Evolutionary conservation across 2,113 vertebrate genomes (phyloP), one percentile per base, ranked within the genome.

Genomic region (Notiomystis cincta): DNA sequence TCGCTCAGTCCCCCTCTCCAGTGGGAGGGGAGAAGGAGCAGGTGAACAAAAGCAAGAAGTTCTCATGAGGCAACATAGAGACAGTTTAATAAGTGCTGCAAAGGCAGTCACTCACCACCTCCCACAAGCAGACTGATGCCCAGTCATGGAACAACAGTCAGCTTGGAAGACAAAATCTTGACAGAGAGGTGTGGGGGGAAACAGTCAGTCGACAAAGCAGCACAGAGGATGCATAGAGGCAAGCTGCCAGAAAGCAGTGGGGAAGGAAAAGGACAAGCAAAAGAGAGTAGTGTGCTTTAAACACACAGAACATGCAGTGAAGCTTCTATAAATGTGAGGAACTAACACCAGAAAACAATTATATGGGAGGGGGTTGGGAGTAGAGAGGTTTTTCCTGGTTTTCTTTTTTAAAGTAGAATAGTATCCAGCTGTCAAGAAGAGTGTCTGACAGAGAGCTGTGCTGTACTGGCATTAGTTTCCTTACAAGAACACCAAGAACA

Each of bases 1-100:
- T 61, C 0, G 0, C 15, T 44, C 28, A 15, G 33, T 11, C 8
- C 11, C 11, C 10, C 37, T 56, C 37, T 42, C 10, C 25, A 37
- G 15, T 1, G 4, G 25, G 17, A 61, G 9, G 12, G 25, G 18
- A 54, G 25, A 61, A 61, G 33, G 70, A 69, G 18, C 7, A 48
- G 56, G 20, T 23, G 31, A 77, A 35, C 6, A 83, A 77, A 56
- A 56, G 35, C 18, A 48, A 57, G 14, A 42, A n/a, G n/a, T n/a
- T 61, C 69, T 27, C 64, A 37, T 37, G 48, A 40, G 31, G 27
- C 47, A 69, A 20, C n/a, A 82, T 0, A 53, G 21, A 82, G n/a
- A 61, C 7, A 28, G 40, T 19, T 47, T 35, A 53, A 9, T 31
- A 61, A 69, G 25, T 22, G n/a, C 48, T 54, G 62, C 40, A 61